Conservation (phyloP, 1,140 invertebrate species). For the Tenebrio molitor region DNA sequence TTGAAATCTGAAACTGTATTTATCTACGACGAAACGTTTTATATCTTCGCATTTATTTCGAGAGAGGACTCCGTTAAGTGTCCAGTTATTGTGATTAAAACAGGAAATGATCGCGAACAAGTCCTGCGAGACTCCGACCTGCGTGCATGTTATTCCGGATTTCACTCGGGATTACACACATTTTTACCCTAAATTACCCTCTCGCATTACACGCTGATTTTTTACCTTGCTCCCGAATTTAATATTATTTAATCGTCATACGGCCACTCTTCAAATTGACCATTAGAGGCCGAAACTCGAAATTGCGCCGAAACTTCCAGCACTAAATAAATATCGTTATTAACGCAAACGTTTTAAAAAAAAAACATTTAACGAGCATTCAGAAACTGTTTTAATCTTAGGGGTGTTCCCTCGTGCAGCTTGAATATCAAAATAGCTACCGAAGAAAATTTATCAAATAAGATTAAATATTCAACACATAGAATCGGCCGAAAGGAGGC, state of each 20-base stretch:
- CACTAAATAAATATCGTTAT: conserved; percentile 25
- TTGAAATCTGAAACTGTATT: conserved; percentile 38
- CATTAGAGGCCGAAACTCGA: conserved; percentile 9
- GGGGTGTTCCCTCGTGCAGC: conserved; percentile 5
- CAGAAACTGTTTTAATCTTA: conserved; percentile 25
- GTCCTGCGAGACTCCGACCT: conserved; percentile 13
- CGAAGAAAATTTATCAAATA: conserved; percentile 36
- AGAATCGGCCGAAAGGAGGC: not conserved
- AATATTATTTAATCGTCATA: conserved; percentile 13
- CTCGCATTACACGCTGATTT: conserved; percentile 36
- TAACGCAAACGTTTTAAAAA: conserved; percentile 12
- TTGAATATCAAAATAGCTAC: conserved; percentile 28
- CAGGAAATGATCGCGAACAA: conserved; percentile 25
- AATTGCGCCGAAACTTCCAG: conserved; percentile 12
- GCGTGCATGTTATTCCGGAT: conserved; percentile 13
- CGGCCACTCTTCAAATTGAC: conserved; percentile 16
- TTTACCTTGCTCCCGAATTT: conserved; percentile 31
- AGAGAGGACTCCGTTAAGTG: not conserved
- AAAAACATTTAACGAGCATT: conserved; percentile 7
- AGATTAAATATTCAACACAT: conserved; percentile 34
- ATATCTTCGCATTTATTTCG: conserved; percentile 8
- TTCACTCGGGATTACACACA: conserved; percentile 15
- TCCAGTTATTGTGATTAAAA: conserved; percentile 38
- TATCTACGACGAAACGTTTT: conserved; percentile 27
- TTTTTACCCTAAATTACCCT: conserved; percentile 25